Evolutionary conservation across 1,140 invertebrate species (phyloP), one percentile per base, ranked within the genome.

Genomic region (Druon quercuslanigerum): DNA sequence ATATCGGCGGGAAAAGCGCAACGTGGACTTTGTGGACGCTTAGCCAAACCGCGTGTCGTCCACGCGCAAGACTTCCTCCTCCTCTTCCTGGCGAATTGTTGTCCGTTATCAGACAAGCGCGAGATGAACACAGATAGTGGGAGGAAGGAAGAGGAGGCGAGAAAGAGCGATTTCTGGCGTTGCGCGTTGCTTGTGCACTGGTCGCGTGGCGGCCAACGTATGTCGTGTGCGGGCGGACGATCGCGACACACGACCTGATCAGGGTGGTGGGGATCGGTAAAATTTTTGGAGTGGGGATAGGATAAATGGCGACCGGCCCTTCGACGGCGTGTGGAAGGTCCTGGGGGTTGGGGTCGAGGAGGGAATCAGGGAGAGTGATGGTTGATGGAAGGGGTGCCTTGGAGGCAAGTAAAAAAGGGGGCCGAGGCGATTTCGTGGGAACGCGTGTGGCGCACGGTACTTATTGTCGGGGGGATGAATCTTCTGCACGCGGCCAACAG

Each of bases 121-220:
- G 70, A 66, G 72, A 79, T 77, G 76, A 76, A n/a, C 16, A 75
- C 74, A 79, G 72, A 71, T 77, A 52, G 77, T 40, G 56, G 17
- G 33, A 77, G 70, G 51, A 79, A 66, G 75, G 66, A 76, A 73
- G 72, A 57, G 71, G 74, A 75, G 76, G 78, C 50, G 50, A 51
- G 72, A 72, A 60, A 73, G 52, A 76, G 75, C 76, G 80, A 81
- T 82, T 81, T 77, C 73, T 82, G 81, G 77, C 78, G 81, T 74
- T 75, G 83, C 75, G 73, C 78, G 84, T 83, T 86, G 86, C 88
- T 87, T 90, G 89, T 88, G 87, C 85, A 89, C 85, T 83, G 88
- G 90, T 91, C 90, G 91, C 91, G 90, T 91, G 91, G 89, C 90
- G 90, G 88, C 88, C 79, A 89, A 90, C 90, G 91, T 91, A 89